A percentile compares a stretch with the other conserved stretches of the same genome.
Conservation (phyloP, 1,140 invertebrate species). For the Drosophila parvula region DNA sequence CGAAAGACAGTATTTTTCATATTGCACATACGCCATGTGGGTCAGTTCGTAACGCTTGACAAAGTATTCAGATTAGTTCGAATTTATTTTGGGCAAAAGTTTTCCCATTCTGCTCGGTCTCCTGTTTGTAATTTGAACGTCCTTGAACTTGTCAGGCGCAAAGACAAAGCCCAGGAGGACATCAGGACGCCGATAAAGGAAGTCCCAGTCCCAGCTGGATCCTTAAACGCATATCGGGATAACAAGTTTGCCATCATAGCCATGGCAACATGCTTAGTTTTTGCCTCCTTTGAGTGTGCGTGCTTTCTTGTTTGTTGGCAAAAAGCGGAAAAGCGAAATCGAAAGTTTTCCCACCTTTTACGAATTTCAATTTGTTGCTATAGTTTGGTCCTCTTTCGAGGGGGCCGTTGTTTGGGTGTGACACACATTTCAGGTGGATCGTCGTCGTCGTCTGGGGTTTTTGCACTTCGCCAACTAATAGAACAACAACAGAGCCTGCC, state of each 20-base stretch:
- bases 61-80: conserved; percentile 28
- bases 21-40: conserved; percentile 57
- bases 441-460: conserved; percentile 33
- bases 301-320: conserved; percentile 12
- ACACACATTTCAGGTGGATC: conserved; percentile 65
- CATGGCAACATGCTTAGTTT: conserved; percentile 57
- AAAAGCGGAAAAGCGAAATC: conserved; percentile 30
- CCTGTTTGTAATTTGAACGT: conserved; percentile 51
- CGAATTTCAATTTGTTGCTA: conserved; percentile 42
- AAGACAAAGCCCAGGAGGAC: conserved; percentile 8
- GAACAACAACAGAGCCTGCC: conserved; percentile 30
- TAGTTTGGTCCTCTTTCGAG: conserved; percentile 21
- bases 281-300: conserved; percentile 44
- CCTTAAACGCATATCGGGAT: conserved; percentile 58
- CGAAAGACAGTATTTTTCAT: conserved; percentile 3
- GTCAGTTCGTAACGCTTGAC: conserved; percentile 50
- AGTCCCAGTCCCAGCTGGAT: conserved; percentile 28
- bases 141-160: conserved; percentile 71
- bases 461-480: conserved; percentile 41
- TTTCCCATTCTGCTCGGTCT: background rate
- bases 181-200: conserved; percentile 1
- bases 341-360: conserved; percentile 41
- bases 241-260: conserved; percentile 62
- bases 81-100: conserved; percentile 17
- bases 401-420: conserved; percentile 62